phyloP scores from a whole-genome alignment of 2,888 invertebrate genomes.

The Rhamphomyia laevipes region DNA sequence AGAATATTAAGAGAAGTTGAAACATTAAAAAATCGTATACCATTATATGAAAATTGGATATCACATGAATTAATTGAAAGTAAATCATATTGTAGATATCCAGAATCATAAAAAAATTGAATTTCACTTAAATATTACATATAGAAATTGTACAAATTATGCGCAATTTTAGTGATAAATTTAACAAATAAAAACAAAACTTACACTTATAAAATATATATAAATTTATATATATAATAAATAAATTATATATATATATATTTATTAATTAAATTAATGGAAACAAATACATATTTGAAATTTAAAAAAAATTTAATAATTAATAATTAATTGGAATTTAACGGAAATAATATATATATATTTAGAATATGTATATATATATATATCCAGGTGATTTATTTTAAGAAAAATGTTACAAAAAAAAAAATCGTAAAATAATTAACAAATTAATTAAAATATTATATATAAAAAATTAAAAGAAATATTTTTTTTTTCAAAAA shows the following conservation, averaged over 20 bases:
- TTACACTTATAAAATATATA: neutral
- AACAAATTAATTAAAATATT: no score
- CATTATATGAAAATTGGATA: slow-evolving; percentile 44
- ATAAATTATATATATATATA: neutral
- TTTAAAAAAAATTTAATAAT: no score
- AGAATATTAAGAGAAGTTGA: slow-evolving; percentile 44
- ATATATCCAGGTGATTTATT: no score
- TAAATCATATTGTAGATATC: slow-evolving; percentile 44
- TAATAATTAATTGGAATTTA: no score
- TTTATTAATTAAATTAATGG: neutral
- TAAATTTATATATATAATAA: neutral
- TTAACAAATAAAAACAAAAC: neutral
- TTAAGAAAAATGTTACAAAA: no score
- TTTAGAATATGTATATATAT: no score
- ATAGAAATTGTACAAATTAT: neutral
- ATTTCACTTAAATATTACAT: no score
- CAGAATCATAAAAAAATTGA: slow-evolving; percentile 29
- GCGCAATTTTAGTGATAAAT: neutral
- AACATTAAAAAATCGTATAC: slow-evolving; percentile 35
- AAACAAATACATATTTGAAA: neutral
- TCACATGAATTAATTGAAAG: slow-evolving; percentile 42
- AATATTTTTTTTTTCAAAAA: no score
- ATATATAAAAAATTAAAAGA: no score
- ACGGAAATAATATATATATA: no score
- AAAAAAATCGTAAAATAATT: no score